A percentile compares a stretch with the other conserved stretches of the same genome.
phyloP scores from a whole-genome alignment of 2,797 vertebrate genomes.

The Coregonus sp. region DNA sequence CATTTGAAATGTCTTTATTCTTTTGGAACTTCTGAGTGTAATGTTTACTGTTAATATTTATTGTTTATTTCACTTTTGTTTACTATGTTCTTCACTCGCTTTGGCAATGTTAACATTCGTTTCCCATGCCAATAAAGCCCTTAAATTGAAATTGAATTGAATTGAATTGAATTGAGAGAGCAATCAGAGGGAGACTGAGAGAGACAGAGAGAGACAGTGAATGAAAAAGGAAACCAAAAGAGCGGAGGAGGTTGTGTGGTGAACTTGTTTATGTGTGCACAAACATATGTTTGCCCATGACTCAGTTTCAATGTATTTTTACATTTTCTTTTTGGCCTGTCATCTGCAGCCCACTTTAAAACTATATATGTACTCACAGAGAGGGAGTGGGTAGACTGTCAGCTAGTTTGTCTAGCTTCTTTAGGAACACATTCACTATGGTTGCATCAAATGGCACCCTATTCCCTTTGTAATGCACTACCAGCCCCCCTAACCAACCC shows the following conservation, averaged over 20 bases:
- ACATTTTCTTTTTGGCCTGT: not conserved
- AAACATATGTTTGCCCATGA: not conserved
- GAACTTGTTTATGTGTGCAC: constrained; percentile 9
- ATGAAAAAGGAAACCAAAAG: not conserved
- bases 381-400: not conserved
- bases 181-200: not conserved
- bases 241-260: not conserved
- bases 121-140: too few species aligned
- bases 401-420: not conserved
- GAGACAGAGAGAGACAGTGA: not conserved
- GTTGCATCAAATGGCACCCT: not conserved
- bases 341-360: not conserved
- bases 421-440: not conserved
- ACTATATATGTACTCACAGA: not conserved
- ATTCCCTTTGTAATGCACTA: too few species aligned
- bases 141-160: too few species aligned
- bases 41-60: too few species aligned
- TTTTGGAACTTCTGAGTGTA: too few species aligned
- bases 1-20: too few species aligned
- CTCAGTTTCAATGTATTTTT: not conserved
- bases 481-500: too few species aligned
- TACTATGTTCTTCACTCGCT: too few species aligned
- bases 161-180: too few species aligned
- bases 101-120: too few species aligned
- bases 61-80: too few species aligned